A percentile compares a stretch with the other conserved stretches of the same genome.
Conservation (phyloP, 2,113 vertebrate genomes). For the Phalacrocorax carbo region DNA sequence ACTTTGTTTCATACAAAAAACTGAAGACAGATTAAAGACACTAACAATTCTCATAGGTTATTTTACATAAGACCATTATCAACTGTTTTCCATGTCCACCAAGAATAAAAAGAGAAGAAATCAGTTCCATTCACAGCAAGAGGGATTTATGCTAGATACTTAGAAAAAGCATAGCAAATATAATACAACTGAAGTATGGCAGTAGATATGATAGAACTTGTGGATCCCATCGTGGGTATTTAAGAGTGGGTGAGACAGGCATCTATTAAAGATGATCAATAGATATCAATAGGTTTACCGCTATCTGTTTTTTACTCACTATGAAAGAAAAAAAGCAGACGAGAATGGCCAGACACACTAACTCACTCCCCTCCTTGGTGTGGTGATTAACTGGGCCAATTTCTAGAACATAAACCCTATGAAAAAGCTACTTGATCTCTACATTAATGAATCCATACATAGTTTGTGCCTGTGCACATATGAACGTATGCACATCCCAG, state of each 20-base stretch:
- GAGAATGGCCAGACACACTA: neutral
- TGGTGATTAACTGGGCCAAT: neutral
- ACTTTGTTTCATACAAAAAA: neutral
- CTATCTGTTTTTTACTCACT: neutral
- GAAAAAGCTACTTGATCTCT: neutral
- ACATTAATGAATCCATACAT: neutral
- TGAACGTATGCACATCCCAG: neutral
- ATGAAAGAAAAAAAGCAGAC: neutral
- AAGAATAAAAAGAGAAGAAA: neutral
- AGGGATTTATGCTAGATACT: neutral
- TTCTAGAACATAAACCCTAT: neutral
- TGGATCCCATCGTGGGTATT: neutral
- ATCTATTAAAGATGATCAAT: neutral
- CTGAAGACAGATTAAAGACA: neutral
- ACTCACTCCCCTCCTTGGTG: neutral
- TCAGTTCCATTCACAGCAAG: neutral
- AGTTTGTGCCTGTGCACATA: neutral
- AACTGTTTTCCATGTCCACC: neutral
- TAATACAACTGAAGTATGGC: rapidly evolving
- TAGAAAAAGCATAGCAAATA: neutral
- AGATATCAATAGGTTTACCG: neutral
- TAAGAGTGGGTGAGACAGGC: neutral
- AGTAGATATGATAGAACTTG: neutral
- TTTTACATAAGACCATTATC: neutral
- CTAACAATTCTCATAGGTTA: neutral